Evolutionary conservation across 2,113 vertebrate genomes (phyloP).

Genomic region (Poecile atricapillus): DNA sequence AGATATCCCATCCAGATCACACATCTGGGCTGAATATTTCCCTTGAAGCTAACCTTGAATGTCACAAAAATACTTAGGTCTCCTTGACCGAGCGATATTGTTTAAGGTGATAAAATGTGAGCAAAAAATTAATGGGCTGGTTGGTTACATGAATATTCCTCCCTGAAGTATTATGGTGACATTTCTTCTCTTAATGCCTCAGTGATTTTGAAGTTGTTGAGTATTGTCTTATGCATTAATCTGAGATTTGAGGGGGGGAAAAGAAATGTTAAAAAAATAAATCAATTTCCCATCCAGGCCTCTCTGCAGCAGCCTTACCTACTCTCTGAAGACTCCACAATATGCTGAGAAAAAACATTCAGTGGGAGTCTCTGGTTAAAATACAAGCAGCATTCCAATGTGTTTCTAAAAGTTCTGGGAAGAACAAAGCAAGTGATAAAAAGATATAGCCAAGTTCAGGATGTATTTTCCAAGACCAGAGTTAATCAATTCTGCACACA

Average conservation of each 20-base stretch:
- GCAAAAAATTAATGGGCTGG: conserved; percentile 19
- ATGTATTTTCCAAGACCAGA: background rate
- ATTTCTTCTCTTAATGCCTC: conserved; percentile 21
- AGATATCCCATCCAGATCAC: background rate
- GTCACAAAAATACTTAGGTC: background rate
- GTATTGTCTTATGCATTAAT: conserved; percentile 14
- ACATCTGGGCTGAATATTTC: background rate
- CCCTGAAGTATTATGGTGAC: background rate
- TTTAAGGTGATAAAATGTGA: conserved; percentile 16
- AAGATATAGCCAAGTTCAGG: background rate
- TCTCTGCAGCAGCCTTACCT: background rate
- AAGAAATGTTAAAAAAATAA: background rate
- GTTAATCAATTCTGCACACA: background rate
- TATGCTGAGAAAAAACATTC: background rate
- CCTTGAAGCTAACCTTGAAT: background rate
- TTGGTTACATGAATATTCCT: conserved; percentile 17
- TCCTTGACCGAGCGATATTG: background rate
- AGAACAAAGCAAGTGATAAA: background rate
- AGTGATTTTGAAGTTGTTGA: conserved; percentile 7
- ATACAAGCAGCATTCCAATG: background rate
- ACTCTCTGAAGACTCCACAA: background rate
- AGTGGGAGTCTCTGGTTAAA: background rate
- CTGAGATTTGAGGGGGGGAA: background rate
- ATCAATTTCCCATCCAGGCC: background rate
- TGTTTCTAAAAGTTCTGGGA: background rate